Base-by-base conservation (phyloP, 2,797 vertebrate species). In the Bufotes viridis region DNA sequence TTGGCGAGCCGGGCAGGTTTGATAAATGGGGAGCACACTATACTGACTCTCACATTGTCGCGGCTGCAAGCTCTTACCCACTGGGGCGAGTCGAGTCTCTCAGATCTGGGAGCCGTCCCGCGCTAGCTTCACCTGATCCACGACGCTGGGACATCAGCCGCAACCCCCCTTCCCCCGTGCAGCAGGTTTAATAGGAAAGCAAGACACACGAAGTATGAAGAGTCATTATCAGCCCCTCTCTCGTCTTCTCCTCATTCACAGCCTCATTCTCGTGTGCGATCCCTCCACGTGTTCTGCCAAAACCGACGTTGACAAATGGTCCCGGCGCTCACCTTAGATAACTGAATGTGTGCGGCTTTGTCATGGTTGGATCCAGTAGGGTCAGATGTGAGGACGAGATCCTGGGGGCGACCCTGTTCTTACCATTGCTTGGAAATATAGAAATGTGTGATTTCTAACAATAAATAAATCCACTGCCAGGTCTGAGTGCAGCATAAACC, bases 1-100 rank as follows among this genome's bases (percentile, higher is more conserved):
- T 96, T 98, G 96, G 97, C 97, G 97, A 98, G 96, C 98, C 98
- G 97, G 98, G 96, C 95, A 96, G 97, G 96, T 97, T 97, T 99
- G 98, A 99, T 99, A 97, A 98, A 99, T 99, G 98, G 97, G 97
- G 97, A 98, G 97, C 96, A 94, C 95, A 94, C 94, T 94, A 96
- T 95, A 96, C 95, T 96, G 95, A 96, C 95, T 96, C 93, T 93
- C 93, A 95, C 95, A 95, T 96, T 96, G 95, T 95, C 95, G 94
- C 90, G 93, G 93, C 94, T 55, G 94, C 94, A 94, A 90, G 94
- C 95, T 94, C 85, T 93, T 95, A 96, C 94, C 95, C 93, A 94
- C 95, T 97, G 96, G 96, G 96, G 96, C 96, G 94, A 97, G 95
- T 94, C 95, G 91, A 93, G 93, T 20, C 93, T 96, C 95, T 96